Evolutionary conservation across 2,888 invertebrate genomes (phyloP), one percentile per base, ranked within the genome.

Genomic region (Netelia virgata): DNA sequence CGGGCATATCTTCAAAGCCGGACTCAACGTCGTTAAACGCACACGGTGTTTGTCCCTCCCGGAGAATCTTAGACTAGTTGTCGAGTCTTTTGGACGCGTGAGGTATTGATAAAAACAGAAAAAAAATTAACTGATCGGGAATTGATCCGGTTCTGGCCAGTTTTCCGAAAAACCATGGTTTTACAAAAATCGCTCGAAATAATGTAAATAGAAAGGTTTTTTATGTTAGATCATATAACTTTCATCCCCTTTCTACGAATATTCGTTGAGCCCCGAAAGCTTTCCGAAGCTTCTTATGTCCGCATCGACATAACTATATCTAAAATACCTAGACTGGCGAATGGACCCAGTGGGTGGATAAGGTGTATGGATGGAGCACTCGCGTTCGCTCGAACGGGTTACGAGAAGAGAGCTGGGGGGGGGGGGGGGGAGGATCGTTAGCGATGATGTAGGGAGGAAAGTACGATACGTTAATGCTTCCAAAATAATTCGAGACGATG

Each of bases 21-120:
- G 87, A 89, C 90, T 90, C 89, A 89, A 89, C 90, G 87, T 88
- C 88, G 88, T 89, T 89, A 88, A 90, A 90, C 86, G 90, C 87
- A 87, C 87, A 83, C 88, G 86, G 53, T 64, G 28, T 76, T 47
- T 41, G 66, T 68, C 41, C 61, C 61, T 68, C 55, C 68, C 28
- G 47, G 53, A 50, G 50, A 61, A 63, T 55, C 16, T 55, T 14
- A 36, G 3, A 57, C 70, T 55, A n/a, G 78, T 72, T 6, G 55
- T 57, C 64, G 57, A 43, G 78, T 55, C 61, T 43, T 16, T 28
- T 1, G 16, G 20, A 18, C 23, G 3, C 28, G 20, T 20, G 47
- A 66, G 28, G 43, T 23, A 11, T 66, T 50, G 64, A 66, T 75
- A 36, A 20, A 16, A 64, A 59, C 28, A 9, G 10, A 28, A 10